phyloP scores from a whole-genome alignment of 2,888 invertebrate genomes.

The Petrolisthes cinctipes region DNA sequence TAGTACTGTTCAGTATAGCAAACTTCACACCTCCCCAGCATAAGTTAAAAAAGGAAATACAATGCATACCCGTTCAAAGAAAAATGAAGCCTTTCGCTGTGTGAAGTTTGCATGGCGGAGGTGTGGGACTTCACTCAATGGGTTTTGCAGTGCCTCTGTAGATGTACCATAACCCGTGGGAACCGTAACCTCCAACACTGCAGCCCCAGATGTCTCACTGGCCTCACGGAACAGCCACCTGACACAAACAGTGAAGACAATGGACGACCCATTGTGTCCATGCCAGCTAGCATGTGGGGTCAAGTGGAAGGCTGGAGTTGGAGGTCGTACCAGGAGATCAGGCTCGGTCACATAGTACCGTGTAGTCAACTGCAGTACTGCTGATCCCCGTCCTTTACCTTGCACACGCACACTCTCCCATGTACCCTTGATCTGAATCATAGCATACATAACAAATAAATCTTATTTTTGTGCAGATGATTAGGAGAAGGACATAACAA shows the following conservation, averaged over 20 bases:
- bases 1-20: no score
- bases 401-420: conserved; percentile 87
- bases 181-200: conserved; percentile 86
- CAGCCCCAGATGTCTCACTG: conserved; percentile 87
- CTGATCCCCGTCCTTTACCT: conserved; percentile 93
- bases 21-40: no score
- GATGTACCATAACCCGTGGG: conserved; percentile 94
- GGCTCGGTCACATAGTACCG: conserved; percentile 90
- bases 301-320: conserved; percentile 84
- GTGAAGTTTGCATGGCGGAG: conserved; percentile 87
- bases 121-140: conserved; percentile 83
- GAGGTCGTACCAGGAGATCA: conserved; percentile 87
- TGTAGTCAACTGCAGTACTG: conserved; percentile 91
- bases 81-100: conserved; percentile 87
- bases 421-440: neutral
- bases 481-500: no score
- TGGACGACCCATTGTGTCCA: conserved; percentile 94
- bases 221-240: conserved; percentile 86
- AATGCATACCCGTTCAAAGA: conserved; percentile 88
- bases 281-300: conserved; percentile 81
- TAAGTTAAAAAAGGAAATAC: no score
- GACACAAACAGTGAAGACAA: conserved; percentile 85
- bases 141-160: conserved; percentile 88
- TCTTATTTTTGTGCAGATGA: no score
- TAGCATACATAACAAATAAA: no score